Base-by-base conservation (phyloP, 2,113 vertebrate genomes). In the Probosciger aterrimus region DNA sequence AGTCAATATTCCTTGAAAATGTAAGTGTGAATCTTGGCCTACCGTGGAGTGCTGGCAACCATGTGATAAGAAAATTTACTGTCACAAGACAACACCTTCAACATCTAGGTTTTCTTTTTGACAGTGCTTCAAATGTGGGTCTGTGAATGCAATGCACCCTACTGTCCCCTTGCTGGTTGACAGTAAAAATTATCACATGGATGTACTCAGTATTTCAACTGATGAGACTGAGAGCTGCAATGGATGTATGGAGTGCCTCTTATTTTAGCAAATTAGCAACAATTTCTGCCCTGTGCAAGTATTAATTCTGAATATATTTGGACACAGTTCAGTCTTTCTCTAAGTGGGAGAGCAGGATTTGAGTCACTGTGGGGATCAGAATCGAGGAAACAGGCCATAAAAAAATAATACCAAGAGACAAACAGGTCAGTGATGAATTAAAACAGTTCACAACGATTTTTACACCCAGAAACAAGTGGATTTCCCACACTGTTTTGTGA, bases 221-320 rank as follows among this genome's bases (percentile, higher is more conserved):
- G 67, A 79, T 69, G 64, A 80, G 73, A 65, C 22, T 37, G 52
- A 78, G 68, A 49, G 30, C 67, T 49, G 70, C 71, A 85, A n/a
- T 90, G 68, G 67, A 39, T 71, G 37, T 89, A 59, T 50, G n/a
- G 33, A 87, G n/a, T 22, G 84, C 43, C 78, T 81, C 77, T 87
- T 88, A 86, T 59, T 74, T 94, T 94, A 93, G 71, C 22, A 87
- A 74, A 88, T 96, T 95, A 90, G 85, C 65, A 94, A 64, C 88
- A 52, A 93, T 93, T 95, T 93, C 11, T 8, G 88, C 86, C 47
- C 90, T 81, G 49, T 84, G 60, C 84, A 69, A 77, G 83, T 89
- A 92, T 87, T 90, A 87, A 86, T 64, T 65, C 88, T 74, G 90
- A 88, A 86, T 91, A 75, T 46, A 88, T 94, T 94, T 94, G 77